Conservation (phyloP, 2,888 invertebrate genomes). For the Caradrina kadenii region DNA sequence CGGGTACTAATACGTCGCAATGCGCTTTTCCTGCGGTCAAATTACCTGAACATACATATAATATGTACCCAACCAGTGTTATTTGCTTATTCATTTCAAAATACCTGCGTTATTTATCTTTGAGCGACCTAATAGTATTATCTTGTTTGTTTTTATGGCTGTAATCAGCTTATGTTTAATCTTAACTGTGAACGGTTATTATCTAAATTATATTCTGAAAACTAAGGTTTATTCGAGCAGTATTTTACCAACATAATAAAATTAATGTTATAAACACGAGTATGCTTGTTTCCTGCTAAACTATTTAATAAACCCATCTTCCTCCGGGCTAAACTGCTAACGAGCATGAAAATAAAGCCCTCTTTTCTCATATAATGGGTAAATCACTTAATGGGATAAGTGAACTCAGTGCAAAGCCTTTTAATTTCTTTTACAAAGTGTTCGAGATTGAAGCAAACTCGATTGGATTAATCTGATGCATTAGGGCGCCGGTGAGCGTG, state of each 20-base stretch:
- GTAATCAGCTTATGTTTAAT: not conserved
- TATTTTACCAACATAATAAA: not conserved
- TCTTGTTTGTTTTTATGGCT: not conserved
- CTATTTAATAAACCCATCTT: not conserved
- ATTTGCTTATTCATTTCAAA: slow-evolving; percentile 14
- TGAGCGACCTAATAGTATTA: slow-evolving; percentile 9
- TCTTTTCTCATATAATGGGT: not conserved
- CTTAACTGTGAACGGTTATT: not conserved
- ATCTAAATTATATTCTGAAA: not conserved
- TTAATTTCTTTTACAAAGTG: slow-evolving; percentile 17
- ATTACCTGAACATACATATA: not conserved
- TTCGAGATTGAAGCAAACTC: not conserved
- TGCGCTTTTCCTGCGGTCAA: slow-evolving; percentile 42
- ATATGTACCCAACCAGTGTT: not conserved
- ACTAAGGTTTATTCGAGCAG: not conserved
- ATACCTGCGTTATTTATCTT: slow-evolving; percentile 7
- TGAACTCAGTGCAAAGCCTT: not conserved
- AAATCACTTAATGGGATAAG: slow-evolving; percentile 17
- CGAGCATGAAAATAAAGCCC: slow-evolving; percentile 8
- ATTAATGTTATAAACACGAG: not conserved
- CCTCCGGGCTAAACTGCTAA: not conserved
- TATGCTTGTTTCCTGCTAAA: slow-evolving; percentile 3
- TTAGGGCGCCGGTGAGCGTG: slow-evolving; percentile 2
- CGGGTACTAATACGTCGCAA: slow-evolving; percentile 41
- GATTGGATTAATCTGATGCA: slow-evolving; percentile 7